Conservation (phyloP, 2,888 invertebrate genomes). For the Cosmia trapezina region DNA sequence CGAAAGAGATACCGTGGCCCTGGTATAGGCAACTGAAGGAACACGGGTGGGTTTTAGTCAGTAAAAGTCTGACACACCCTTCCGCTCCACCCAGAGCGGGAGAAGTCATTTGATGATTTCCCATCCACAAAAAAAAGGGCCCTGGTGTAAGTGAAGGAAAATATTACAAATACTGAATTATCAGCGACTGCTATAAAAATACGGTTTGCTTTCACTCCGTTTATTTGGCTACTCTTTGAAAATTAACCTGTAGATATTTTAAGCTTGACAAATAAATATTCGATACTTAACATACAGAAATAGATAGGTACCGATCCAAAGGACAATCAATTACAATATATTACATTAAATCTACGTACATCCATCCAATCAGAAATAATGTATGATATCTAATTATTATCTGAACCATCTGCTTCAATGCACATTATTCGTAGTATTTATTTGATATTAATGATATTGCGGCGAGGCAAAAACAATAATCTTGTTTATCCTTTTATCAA, state of each 20-base stretch:
- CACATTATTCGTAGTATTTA: slow-evolving; percentile 21
- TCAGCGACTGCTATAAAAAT: too few species aligned
- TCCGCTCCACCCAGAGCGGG: too few species aligned
- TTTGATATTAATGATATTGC: not conserved
- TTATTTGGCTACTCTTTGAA: not conserved
- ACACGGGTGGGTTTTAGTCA: too few species aligned
- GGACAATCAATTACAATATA: not conserved
- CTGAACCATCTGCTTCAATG: slow-evolving; percentile 7
- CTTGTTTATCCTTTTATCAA: slow-evolving; percentile 21
- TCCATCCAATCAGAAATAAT: slow-evolving; percentile 30
- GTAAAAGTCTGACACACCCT: too few species aligned
- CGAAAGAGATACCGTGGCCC: too few species aligned
- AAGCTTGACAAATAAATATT: not conserved
- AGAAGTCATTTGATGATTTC: too few species aligned
- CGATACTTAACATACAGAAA: not conserved
- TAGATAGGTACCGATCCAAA: not conserved
- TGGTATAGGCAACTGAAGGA: too few species aligned
- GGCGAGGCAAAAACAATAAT: slow-evolving; percentile 4
- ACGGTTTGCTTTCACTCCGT: not conserved
- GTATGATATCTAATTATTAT: slow-evolving; percentile 24
- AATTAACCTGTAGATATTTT: not conserved
- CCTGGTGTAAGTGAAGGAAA: not conserved
- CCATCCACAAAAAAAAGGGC: too few species aligned
- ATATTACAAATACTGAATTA: not conserved
- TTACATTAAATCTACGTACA: slow-evolving; percentile 3